phyloP scores from a whole-genome alignment of 2,113 vertebrate genomes.

The Aepyceros melampus region DNA sequence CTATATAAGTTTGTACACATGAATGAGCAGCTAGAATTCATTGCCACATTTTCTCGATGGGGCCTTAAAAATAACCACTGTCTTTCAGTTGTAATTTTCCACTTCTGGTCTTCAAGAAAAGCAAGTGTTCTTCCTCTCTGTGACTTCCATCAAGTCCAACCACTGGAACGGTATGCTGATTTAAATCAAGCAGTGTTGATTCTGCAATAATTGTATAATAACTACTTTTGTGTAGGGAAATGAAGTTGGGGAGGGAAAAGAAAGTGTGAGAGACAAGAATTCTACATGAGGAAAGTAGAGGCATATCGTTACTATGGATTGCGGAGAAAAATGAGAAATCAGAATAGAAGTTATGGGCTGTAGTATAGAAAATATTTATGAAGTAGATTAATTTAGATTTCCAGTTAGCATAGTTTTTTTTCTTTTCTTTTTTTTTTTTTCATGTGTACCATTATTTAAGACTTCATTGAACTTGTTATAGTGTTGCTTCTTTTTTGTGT shows the following conservation, averaged over 20 bases:
- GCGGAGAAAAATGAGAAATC: not conserved
- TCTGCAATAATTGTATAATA: not conserved
- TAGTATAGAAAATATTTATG: not conserved
- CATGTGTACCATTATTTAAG: not conserved
- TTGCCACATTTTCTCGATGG: not conserved
- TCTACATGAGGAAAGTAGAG: not conserved
- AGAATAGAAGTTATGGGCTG: not conserved
- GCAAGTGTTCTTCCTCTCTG: not conserved
- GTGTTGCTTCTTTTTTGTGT: not conserved
- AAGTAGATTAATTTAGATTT: not conserved
- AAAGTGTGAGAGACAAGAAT: not conserved
- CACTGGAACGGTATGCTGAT: not conserved
- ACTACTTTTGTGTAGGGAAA: not conserved
- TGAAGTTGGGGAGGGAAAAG: not conserved
- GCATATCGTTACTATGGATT: not conserved
- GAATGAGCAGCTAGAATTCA: conserved; percentile 26
- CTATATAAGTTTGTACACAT: conserved; percentile 20
- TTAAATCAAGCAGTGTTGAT: not conserved
- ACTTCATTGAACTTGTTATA: not conserved
- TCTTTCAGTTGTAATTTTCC: conserved; percentile 41
- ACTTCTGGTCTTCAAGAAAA: conserved; percentile 16
- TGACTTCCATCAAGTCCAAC: not conserved
- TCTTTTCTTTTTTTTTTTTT: not conserved
- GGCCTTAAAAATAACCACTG: conserved; percentile 37
- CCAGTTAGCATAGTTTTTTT: not conserved